These are phyloP conservation scores for Drosophila albomicans DNA, from an alignment of 1,140 invertebrate species.

Conservation along the genomic window DNA sequence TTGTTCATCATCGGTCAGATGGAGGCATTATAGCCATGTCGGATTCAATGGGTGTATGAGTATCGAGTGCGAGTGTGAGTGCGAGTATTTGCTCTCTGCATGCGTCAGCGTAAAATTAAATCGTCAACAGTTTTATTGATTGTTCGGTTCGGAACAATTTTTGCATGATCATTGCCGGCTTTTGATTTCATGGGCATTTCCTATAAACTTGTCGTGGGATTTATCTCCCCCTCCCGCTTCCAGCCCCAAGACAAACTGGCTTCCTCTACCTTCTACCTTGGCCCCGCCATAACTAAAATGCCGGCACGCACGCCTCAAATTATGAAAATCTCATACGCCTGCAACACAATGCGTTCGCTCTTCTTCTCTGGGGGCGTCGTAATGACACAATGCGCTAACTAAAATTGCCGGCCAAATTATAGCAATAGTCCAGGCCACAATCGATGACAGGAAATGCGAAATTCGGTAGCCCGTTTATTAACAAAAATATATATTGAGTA, in stretches of 20 bases:
- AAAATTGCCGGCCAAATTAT: constrained; percentile 77
- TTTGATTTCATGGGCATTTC: constrained; percentile 70
- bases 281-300: constrained; percentile 33
- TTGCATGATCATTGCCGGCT: constrained; percentile 78
- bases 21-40: constrained; percentile 24
- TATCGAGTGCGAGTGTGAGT: constrained; percentile 7
- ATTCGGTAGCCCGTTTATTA: constrained; percentile 82
- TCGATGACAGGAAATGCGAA: constrained; percentile 74
- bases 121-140: constrained; percentile 78
- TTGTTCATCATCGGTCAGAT: constrained; percentile 52
- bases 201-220: constrained; percentile 65
- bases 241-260: not conserved
- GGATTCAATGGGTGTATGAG: constrained; percentile 17
- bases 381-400: constrained; percentile 73
- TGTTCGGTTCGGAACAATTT: constrained; percentile 56
- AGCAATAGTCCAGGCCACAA: constrained; percentile 37
- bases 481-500: constrained; percentile 41
- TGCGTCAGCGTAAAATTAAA: constrained; percentile 80
- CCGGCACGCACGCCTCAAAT: constrained; percentile 71
- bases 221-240: constrained; percentile 6
- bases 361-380: constrained; percentile 37
- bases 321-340: constrained; percentile 33
- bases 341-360: constrained; percentile 3
- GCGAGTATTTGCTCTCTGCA: constrained; percentile 34
- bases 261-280: not conserved